Evolutionary conservation across 2,888 invertebrate genomes (phyloP).

Genomic region (Brachylomia viminalis): DNA sequence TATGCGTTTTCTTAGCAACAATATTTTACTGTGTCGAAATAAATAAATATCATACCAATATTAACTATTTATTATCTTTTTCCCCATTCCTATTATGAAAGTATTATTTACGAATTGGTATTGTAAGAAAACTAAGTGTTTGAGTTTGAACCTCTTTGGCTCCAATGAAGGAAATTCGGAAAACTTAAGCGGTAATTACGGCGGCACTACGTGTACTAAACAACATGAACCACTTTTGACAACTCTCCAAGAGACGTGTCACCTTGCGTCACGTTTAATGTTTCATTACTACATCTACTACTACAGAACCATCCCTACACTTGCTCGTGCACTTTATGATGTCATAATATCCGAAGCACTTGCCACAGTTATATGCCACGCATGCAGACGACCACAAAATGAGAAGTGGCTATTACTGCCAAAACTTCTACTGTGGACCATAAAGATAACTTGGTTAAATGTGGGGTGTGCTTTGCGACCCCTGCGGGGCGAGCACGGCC

Average conservation of each 20-base stretch:
- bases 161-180: neutral
- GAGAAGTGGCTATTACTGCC: constrained; percentile 53
- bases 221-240: neutral
- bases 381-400: constrained; percentile 61
- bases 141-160: neutral
- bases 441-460: constrained; percentile 53
- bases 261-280: neutral
- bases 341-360: constrained; percentile 51
- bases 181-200: neutral
- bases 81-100: neutral
- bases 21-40: neutral
- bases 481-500: no score
- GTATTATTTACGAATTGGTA: neutral
- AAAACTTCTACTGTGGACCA: constrained; percentile 22
- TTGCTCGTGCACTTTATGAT: constrained; percentile 61
- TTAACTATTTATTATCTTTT: neutral
- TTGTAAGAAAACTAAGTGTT: neutral
- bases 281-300: no score
- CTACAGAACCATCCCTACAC: constrained; percentile 34
- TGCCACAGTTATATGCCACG: constrained; percentile 46
- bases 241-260: neutral
- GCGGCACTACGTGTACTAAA: neutral
- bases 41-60: neutral
- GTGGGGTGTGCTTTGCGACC: constrained; percentile 24
- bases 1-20: neutral